Percentiles rank a stretch among this genome's conserved stretches.
Evolutionary conservation across 1,140 invertebrate genomes (phyloP).

Genomic region (Nebria ingens): DNA sequence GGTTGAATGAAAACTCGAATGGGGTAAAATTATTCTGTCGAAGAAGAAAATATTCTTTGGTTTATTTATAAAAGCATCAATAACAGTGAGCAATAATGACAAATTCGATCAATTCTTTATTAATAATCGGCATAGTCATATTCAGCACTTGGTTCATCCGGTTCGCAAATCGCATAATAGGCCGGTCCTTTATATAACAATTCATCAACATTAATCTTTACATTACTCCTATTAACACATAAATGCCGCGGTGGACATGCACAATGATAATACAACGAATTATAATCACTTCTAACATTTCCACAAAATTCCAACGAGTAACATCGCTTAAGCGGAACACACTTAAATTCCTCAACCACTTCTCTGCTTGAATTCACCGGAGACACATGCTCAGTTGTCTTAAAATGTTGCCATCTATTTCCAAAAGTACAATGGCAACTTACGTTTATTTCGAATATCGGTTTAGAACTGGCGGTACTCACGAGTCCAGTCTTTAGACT

Average conservation of each 20-base stretch:
- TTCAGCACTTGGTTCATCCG: background rate
- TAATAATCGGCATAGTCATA: no score
- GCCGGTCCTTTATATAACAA: constrained; percentile 4
- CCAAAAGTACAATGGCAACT: background rate
- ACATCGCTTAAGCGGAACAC: background rate
- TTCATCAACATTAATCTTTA: background rate
- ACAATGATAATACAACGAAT: constrained; percentile 10
- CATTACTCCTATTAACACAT: background rate
- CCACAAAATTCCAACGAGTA: constrained; percentile 10
- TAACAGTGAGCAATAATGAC: no score
- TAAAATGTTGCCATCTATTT: background rate
- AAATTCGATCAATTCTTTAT: no score
- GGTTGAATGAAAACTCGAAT: no score
- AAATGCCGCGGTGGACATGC: background rate
- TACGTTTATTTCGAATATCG: background rate
- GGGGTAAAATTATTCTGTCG: no score
- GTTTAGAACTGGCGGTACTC: background rate
- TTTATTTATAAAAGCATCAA: no score
- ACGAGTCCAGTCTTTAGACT: background rate
- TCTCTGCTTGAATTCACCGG: background rate
- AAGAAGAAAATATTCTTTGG: no score
- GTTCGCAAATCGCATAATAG: background rate
- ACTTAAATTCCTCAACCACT: background rate
- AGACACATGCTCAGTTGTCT: background rate
- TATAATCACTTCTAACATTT: constrained; percentile 5